Evolutionary conservation across 2,888 invertebrate genomes (phyloP).

Genomic region (Ditula angustiorana): DNA sequence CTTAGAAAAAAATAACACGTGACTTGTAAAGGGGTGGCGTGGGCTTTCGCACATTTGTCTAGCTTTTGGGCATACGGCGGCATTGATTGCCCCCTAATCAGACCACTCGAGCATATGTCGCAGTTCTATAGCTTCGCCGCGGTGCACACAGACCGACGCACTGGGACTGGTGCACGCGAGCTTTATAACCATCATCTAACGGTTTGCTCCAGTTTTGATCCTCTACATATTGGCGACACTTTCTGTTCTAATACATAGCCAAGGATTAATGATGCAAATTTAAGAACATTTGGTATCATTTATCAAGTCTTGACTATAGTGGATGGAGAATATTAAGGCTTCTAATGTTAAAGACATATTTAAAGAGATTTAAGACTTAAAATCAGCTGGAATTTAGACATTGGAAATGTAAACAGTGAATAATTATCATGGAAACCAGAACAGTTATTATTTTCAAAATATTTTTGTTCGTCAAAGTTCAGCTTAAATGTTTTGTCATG

Average conservation of each 20-base stretch:
- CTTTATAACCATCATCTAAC: background rate
- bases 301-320: too few relatives aligned
- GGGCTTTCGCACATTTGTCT: background rate
- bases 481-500: background rate
- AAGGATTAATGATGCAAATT: background rate
- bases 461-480: background rate
- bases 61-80: background rate
- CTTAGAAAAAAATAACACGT: too few relatives aligned
- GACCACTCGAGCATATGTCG: background rate
- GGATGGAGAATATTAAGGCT: too few relatives aligned
- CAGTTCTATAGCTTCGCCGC: background rate
- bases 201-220: conserved; percentile 1
- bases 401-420: too few relatives aligned
- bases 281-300: too few relatives aligned
- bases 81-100: background rate
- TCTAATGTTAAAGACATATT: too few relatives aligned
- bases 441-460: too few relatives aligned
- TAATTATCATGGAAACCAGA: too few relatives aligned
- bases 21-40: background rate
- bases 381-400: too few relatives aligned
- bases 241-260: background rate
- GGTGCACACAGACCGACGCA: background rate
- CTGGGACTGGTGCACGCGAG: background rate
- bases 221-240: conserved; percentile 6
- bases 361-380: too few relatives aligned